These are phyloP conservation scores for Agonopterix heracliana DNA, from an alignment of 2,888 invertebrate genomes.

Conservation along the genomic window DNA sequence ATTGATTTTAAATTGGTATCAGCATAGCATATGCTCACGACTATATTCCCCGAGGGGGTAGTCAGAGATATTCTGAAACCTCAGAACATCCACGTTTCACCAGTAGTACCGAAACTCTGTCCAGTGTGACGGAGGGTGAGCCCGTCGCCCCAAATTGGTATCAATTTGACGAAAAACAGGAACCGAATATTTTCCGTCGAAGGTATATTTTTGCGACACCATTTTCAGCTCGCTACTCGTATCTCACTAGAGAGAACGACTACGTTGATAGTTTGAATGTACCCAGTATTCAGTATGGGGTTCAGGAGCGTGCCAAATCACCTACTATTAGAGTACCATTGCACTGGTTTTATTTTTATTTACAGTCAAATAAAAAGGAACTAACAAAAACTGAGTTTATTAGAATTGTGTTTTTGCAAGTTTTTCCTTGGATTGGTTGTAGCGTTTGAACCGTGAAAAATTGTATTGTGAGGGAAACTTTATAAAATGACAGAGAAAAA, in stretches of 20 bases:
- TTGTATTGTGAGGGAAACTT: neutral
- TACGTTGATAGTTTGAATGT: constrained; percentile 4
- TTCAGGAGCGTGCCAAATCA: constrained; percentile 9
- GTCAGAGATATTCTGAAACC: too few relatives aligned
- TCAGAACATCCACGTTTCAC: too few relatives aligned
- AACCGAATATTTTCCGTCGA: too few relatives aligned
- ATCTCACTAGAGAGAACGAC: constrained; percentile 6
- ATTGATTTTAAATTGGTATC: too few relatives aligned
- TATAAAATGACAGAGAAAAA: neutral
- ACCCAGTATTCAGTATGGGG: constrained; percentile 6
- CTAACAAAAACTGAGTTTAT: neutral
- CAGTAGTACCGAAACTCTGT: too few relatives aligned
- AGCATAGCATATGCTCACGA: too few relatives aligned
- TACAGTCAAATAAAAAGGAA: neutral
- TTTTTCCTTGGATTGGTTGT: neutral
- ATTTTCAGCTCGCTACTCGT: neutral
- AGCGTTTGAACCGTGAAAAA: too few relatives aligned
- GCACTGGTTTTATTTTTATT: constrained; percentile 6
- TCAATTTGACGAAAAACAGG: too few relatives aligned
- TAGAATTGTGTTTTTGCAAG: neutral
- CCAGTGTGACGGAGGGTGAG: too few relatives aligned
- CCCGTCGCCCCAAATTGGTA: too few relatives aligned
- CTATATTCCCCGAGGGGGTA: too few relatives aligned
- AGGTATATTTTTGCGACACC: too few relatives aligned
- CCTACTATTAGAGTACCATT: constrained; percentile 8